Evolutionary conservation across 2,888 invertebrate species (phyloP), one percentile per base, ranked within the genome.

Genomic region (Apamea monoglypha): DNA sequence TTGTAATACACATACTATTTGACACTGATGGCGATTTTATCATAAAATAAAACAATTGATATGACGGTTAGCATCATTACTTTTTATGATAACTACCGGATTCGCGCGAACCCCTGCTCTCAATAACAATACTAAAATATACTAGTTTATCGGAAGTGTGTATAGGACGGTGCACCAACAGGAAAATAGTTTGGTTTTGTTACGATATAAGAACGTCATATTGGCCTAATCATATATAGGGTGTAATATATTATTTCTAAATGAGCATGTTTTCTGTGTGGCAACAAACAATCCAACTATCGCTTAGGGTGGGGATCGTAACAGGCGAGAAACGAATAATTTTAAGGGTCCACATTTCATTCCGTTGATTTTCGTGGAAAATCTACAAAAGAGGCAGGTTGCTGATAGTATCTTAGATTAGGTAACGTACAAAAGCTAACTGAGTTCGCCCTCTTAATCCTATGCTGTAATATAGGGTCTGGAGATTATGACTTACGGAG

Each of bases 61-160:
- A 90, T 90, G 89, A 89, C 90, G 90, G 90, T 88, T 85, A 87
- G 84, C 74, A 77, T 84, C 92, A 91, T 93, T 92, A 93, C 89
- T 92, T 93, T 93, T 93, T 93, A 93, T 87, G 93, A 80, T 92
- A 91, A 93, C 90, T 91, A 90, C 89, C 87, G 87, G 86, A 89
- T 91, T 92, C 90, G 84, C 90, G 89, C 90, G 88, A 85, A 88
- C 92, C 91, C 88, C 78, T 81, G 79, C 71, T 83, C 87, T 88
- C 90, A 83, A 90, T 88, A 90, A 89, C 88, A 90, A 91, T 90
- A 89, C 87, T 87, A 80, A 87, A 86, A 71, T 89, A 80, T 82
- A 83, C 73, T 80, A 84, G 88, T 89, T 90, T 89, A 81, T 86
- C 70, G 82, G 68, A 66, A 82, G 63, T 59, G 70, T 81, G 47